Conservation (phyloP, 2,888 invertebrate genomes). For the Perizoma affinitatum region DNA sequence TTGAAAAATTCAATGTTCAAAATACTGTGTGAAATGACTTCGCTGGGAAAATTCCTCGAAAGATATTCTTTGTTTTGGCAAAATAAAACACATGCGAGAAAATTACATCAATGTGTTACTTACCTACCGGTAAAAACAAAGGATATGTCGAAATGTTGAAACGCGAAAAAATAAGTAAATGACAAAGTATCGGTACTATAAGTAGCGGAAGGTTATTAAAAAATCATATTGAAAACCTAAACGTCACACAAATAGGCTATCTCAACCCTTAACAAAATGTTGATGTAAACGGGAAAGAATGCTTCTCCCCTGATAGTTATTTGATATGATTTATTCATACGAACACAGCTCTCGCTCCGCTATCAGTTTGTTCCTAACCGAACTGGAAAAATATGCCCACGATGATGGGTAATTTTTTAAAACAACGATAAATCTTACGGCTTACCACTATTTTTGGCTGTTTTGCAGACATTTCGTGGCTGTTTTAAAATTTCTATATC, state of each 20-base stretch:
- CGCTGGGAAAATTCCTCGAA: slow-evolving; percentile 30
- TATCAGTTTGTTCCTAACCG: slow-evolving; percentile 15
- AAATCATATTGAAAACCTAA: slow-evolving; percentile 64
- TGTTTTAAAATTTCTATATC: no score
- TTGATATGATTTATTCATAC: slow-evolving; percentile 90
- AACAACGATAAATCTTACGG: no score
- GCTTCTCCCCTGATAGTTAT: slow-evolving; percentile 86
- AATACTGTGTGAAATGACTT: slow-evolving; percentile 41
- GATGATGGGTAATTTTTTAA: background rate
- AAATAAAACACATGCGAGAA: slow-evolving; percentile 8
- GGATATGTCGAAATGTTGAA: background rate
- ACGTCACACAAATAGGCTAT: slow-evolving; percentile 53
- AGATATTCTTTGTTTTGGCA: slow-evolving; percentile 24
- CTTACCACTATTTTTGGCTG: no score
- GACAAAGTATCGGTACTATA: background rate
- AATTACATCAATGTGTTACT: slow-evolving; percentile 21
- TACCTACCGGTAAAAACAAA: background rate
- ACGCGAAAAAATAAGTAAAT: slow-evolving; percentile 35
- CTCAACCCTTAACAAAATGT: slow-evolving; percentile 67
- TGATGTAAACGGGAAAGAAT: slow-evolving; percentile 70
- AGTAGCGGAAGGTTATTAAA: slow-evolving; percentile 56
- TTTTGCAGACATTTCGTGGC: no score
- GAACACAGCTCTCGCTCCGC: slow-evolving; percentile 57
- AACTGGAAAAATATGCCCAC: slow-evolving; percentile 5
- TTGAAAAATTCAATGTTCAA: slow-evolving; percentile 73